Base-by-base conservation (phyloP, 2,888 invertebrate species). In the Psylliodes chrysocephalus region DNA sequence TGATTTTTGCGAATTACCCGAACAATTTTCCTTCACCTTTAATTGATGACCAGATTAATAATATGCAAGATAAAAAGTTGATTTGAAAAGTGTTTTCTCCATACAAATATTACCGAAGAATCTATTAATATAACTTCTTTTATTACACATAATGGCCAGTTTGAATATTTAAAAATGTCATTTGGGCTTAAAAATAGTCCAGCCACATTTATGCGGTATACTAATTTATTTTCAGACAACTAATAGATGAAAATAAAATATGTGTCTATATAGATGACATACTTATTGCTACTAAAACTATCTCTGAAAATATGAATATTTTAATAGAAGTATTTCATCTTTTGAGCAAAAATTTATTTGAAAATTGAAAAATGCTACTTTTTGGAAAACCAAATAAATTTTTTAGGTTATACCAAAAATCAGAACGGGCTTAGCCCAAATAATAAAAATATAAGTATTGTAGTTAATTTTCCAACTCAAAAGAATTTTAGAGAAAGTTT, bases 381-480 rank as follows among this genome's bases (percentile, higher is more conserved):
- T 28, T 42, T 55, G 4, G 8, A 6, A 8, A n/a, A 15, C 10
- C 19, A 53, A 10, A 46, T 60, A 30, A 15, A 28, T 10, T 60
- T 53, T 44, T 44, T 60, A 40, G 60, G 53, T 1, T 60, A 60
- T 28, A 30, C 10, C 38, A 10, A 14, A 28, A 35, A 44, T 42
- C 1, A 46, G 19, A 38, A 55, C 17, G 67, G 64, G 8, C 51
- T 63, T 7, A n/a, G 10, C 12, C 65, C 62, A 4, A 56, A 52
- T 53, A 15, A 17, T 1, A 15, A 53, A 44, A 68, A 68, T 44
- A 44, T 68, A 18, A 8, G 44, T 33, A 42, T 54, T 18, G 14
- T 68, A 7, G 10, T 28, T 12, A 33, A 60, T 25, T 69, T 30
- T 55, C 69, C 69, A 19, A 28, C 67, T 42, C 63, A 62, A 8